A percentile compares a stretch with the other conserved stretches of the same genome.
These are phyloP conservation scores for Andrena flavipes DNA, from an alignment of 2,888 invertebrate species.

Conservation along the genomic window DNA sequence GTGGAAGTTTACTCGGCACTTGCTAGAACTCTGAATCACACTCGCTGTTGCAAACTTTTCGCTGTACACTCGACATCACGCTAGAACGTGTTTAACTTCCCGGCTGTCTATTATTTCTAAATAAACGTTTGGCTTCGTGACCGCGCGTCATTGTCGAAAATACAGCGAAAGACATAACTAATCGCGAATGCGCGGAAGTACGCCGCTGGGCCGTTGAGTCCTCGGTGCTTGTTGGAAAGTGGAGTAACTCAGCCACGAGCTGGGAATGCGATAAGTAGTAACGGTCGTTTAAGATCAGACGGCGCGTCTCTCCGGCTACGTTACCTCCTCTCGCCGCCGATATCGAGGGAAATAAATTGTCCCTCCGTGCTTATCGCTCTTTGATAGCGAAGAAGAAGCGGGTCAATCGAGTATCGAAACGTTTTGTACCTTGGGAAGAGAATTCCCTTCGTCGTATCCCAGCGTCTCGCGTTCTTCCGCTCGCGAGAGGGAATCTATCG, in stretches of 20 bases:
- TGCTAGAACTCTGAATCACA: not conserved
- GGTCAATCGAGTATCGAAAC: constrained; percentile 1
- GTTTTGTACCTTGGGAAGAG: not conserved
- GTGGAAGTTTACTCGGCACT: not conserved
- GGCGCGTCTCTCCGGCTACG: constrained; percentile 9
- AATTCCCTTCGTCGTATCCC: not conserved
- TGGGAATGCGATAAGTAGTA: constrained; percentile 58
- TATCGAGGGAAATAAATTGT: not conserved
- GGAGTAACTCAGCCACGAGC: constrained; percentile 42
- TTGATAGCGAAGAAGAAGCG: not conserved
- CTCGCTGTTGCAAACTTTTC: not conserved
- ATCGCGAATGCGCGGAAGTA: constrained; percentile 3
- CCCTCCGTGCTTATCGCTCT: not conserved
- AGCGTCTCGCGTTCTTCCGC: not conserved
- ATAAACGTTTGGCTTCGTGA: not conserved
- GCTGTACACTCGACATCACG: not conserved
- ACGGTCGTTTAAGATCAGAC: constrained; percentile 51
- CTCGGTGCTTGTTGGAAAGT: constrained; percentile 33
- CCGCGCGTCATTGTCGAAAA: constrained; percentile 33
- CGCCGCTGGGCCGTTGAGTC: constrained; percentile 4
- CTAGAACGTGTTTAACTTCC: not conserved
- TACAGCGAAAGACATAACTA: constrained; percentile 7
- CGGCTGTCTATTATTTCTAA: not conserved
- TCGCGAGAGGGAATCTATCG: not conserved
- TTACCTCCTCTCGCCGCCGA: not conserved